These are phyloP conservation scores for Colossoma macropomum DNA, from an alignment of 2,113 vertebrate species.

Conservation along the genomic window DNA sequence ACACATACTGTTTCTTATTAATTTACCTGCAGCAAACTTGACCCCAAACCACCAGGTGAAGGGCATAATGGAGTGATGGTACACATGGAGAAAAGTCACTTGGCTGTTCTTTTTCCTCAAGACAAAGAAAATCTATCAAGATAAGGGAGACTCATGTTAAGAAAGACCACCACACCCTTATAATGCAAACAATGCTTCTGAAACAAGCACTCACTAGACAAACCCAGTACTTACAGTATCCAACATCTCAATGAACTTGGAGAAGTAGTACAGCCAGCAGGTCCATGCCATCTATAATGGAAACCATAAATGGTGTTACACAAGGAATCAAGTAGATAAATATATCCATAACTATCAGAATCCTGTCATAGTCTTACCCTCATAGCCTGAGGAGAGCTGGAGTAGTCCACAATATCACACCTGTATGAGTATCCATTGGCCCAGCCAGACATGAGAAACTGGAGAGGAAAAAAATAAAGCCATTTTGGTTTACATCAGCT, in stretches of 20 bases:
- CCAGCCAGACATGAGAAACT: constrained; percentile 93
- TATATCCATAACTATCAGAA: not conserved
- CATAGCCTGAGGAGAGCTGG: constrained; percentile 79
- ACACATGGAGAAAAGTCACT: constrained; percentile 88
- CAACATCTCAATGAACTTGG: constrained; percentile 88
- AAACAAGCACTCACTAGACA: not conserved
- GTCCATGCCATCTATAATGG: constrained; percentile 81
- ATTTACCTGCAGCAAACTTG: constrained; percentile 60
- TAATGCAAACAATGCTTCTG: not conserved
- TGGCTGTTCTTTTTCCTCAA: constrained; percentile 89
- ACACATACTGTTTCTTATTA: not conserved
- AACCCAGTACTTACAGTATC: constrained; percentile 83
- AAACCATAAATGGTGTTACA: not conserved
- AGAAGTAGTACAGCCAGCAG: constrained; percentile 90
- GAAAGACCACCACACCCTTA: not conserved
- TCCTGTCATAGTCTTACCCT: constrained; percentile 74
- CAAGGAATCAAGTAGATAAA: not conserved
- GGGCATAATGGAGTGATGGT: constrained; percentile 89
- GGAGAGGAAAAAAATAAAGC: constrained; percentile 66
- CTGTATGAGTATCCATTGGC: constrained; percentile 84
- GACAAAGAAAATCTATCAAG: constrained; percentile 85
- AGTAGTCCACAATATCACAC: constrained; percentile 88
- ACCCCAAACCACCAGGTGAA: constrained; percentile 94
- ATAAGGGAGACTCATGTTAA: not conserved
- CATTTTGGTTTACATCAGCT: not conserved